Conservation (phyloP, 2,888 invertebrate species). For the Pseudococcus longispinus region DNA sequence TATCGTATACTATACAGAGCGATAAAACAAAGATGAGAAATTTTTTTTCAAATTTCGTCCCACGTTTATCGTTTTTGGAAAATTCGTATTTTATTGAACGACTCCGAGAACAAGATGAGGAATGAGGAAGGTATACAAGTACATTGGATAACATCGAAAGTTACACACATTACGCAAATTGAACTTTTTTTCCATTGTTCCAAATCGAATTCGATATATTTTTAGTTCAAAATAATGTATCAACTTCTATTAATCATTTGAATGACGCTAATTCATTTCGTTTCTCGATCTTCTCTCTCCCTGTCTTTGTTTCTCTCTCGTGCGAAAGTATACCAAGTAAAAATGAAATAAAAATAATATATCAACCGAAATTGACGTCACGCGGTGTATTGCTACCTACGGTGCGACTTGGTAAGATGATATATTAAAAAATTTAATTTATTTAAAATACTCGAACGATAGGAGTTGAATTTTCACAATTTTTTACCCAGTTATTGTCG, state of each 20-base stretch:
- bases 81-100: background rate
- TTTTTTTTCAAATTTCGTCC: background rate
- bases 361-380: slow-evolving; percentile 31
- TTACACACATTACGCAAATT: slow-evolving; percentile 8
- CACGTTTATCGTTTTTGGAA: background rate
- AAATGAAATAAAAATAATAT: slow-evolving; percentile 33
- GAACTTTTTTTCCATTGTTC: background rate
- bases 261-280: slow-evolving; percentile 17
- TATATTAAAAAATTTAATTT: slow-evolving; percentile 26
- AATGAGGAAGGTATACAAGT: background rate
- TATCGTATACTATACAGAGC: background rate
- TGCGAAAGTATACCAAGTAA: background rate
- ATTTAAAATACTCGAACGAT: slow-evolving; percentile 3
- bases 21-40: background rate
- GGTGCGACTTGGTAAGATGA: background rate
- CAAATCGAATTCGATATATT: slow-evolving; percentile 19
- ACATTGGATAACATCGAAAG: background rate
- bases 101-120: background rate
- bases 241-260: slow-evolving; percentile 16
- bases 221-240: background rate
- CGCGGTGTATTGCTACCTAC: background rate
- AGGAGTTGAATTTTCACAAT: background rate
- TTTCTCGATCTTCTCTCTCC: slow-evolving; percentile 19
- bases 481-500: background rate
- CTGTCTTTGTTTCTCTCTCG: background rate